Evolutionary conservation across 2,888 invertebrate species (phyloP).

Genomic region (Apocheima hispidaria): DNA sequence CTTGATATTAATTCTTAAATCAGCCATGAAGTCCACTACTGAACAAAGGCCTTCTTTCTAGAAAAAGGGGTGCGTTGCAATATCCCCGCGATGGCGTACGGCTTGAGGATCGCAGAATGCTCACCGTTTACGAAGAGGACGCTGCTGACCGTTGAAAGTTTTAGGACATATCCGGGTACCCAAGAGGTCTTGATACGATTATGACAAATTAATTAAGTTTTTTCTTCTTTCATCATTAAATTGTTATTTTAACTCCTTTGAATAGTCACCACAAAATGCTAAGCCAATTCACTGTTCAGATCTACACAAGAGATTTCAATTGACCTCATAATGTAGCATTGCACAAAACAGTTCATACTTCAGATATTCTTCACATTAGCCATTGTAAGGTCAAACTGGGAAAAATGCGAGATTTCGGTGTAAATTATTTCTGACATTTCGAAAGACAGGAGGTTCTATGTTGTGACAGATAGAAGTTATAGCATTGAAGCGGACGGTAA

Average conservation of each 20-base stretch:
- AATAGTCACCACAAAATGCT: conserved; percentile 3
- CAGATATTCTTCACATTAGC: conserved; percentile 45
- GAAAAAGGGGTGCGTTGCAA: no score
- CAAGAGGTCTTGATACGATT: no score
- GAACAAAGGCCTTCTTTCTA: no score
- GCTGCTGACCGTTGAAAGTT: no score
- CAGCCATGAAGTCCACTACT: no score
- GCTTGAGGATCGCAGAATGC: no score
- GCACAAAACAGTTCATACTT: conserved; percentile 26
- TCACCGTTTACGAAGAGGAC: no score
- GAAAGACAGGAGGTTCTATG: conserved; percentile 40
- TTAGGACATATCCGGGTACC: no score
- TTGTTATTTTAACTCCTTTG: background rate
- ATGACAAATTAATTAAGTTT: no score
- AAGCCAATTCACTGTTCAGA: background rate
- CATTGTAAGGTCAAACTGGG: conserved; percentile 49
- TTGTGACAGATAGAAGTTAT: conserved; percentile 39
- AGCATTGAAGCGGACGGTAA: conserved; percentile 28
- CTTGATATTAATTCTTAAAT: no score
- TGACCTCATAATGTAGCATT: conserved; percentile 23
- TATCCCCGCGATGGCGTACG: no score
- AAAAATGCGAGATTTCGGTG: conserved; percentile 54
- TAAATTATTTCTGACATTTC: conserved; percentile 70
- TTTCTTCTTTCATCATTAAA: background rate
- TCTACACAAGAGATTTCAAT: conserved; percentile 12